Evolutionary conservation across 64 coral and sea anemone species (phyloP), one percentile per base, ranked within the genome.

Genomic region (Montipora capricornis): DNA sequence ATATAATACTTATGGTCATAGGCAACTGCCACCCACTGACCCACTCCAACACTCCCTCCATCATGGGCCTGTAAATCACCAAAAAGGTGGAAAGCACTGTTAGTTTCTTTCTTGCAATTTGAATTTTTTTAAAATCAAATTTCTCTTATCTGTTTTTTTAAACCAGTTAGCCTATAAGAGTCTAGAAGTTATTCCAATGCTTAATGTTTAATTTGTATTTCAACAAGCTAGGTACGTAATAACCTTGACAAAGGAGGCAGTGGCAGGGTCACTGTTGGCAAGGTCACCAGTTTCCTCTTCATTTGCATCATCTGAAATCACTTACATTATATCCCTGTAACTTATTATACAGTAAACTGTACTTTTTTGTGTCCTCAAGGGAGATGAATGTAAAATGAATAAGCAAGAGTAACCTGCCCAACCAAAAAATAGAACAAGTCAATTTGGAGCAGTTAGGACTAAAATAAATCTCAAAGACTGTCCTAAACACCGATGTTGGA

Each of bases 1-100:
- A 79, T 79, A 16, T 29, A 44, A 13, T 29, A 79, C 15, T 6
- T 44, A 16, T 79, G n/a, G 5, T 79, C 37, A 44, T 79, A 79
- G 15, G 77, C 77, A 79, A 79, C 77, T 79, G 77, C 77, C 77
- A 79, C 77, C 77, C 77, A 79, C 77, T 79, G 77, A 29, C 5
- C 49, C 3, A 79, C 29, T 29, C 49, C 46, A 29, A 79, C 5
- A 79, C 49, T 29, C 3, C 29, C 77, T 5, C 77, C 77, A 44
- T 79, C 77, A 44, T 79, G 77, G n/a, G n/a, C 77, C 77, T 79
- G 77, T 15, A 79, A 79, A 79, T 79, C 77, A 79, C 37, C 29
- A 79, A 79, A 49, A 47, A 79, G 37, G 46, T 47, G 16, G 22
- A 79, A 79, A 47, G 15, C 10, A 49, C 5, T 79, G 37, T 79